A percentile compares a stretch with the other conserved stretches of the same genome.
These are phyloP conservation scores for Pangasianodon hypophthalmus DNA, from an alignment of 2,113 vertebrate genomes.

Conservation along the genomic window DNA sequence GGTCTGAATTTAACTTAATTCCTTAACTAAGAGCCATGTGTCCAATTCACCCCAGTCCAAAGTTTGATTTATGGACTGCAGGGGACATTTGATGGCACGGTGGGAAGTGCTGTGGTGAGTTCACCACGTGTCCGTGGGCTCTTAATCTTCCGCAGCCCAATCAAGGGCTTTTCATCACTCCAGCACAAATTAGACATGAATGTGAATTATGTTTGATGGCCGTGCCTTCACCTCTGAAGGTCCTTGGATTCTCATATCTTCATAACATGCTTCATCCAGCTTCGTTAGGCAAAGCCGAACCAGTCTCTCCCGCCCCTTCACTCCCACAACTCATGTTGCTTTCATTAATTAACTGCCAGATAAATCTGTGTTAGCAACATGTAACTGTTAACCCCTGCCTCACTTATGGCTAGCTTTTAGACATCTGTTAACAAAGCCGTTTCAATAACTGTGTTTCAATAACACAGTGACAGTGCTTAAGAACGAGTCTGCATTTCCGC, in stretches of 20 bases:
- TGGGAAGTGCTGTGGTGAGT: constrained; percentile 20
- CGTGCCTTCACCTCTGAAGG: constrained; percentile 54
- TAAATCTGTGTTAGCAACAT: constrained; percentile 39
- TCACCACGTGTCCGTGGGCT: constrained; percentile 41
- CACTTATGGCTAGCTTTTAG: constrained; percentile 3
- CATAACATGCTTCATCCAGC: constrained; percentile 43
- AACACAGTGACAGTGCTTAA: background rate
- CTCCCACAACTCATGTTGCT: constrained; percentile 39
- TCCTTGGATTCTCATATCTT: constrained; percentile 55
- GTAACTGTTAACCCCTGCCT: constrained; percentile 32
- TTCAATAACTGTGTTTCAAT: background rate
- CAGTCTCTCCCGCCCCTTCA: constrained; percentile 18
- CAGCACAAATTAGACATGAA: constrained; percentile 54
- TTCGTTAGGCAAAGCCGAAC: constrained; percentile 41
- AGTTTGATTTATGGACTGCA: constrained; percentile 32
- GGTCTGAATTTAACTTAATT: constrained; percentile 14
- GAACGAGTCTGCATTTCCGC: background rate
- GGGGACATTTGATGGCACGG: constrained; percentile 4
- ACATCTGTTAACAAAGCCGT: background rate
- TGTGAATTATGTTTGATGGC: constrained; percentile 58
- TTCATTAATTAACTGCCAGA: constrained; percentile 48
- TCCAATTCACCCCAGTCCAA: background rate
- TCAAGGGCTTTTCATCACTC: constrained; percentile 60
- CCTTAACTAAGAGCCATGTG: constrained; percentile 15
- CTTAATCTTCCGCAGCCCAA: constrained; percentile 55